phyloP scores from a whole-genome alignment of 1,140 invertebrate species.

The Drosophila fuyamai region DNA sequence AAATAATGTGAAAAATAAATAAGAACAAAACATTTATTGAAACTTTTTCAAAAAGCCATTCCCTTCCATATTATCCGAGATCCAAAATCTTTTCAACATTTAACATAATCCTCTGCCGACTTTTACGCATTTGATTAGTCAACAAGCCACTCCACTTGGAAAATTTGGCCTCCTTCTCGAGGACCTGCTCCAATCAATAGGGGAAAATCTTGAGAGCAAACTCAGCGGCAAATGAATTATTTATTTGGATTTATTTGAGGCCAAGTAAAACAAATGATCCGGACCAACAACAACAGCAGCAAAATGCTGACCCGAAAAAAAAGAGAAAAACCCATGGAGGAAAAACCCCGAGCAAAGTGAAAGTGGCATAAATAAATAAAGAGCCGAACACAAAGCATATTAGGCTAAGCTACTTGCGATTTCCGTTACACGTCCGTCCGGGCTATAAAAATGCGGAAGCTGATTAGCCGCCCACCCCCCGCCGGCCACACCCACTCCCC shows the following conservation, averaged over 20 bases:
- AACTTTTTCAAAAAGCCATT: no score
- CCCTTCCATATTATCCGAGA: not conserved
- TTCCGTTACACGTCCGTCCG: constrained; percentile 74
- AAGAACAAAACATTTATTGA: no score
- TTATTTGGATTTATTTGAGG: constrained; percentile 83
- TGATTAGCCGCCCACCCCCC: constrained; percentile 61
- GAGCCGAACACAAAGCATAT: constrained; percentile 81
- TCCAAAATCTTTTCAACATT: constrained; percentile 3
- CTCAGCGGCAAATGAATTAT: constrained; percentile 72
- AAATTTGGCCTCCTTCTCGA: not conserved
- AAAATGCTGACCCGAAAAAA: constrained; percentile 20
- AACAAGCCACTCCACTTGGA: constrained; percentile 20
- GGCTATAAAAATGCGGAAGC: constrained; percentile 79
- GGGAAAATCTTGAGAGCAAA: constrained; percentile 59
- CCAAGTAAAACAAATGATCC: constrained; percentile 81
- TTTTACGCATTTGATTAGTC: constrained; percentile 50
- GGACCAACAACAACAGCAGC: constrained; percentile 58
- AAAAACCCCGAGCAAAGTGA: constrained; percentile 41
- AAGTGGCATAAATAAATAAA: constrained; percentile 81
- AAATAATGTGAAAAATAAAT: no score
- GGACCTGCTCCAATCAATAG: constrained; percentile 35
- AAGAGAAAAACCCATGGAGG: constrained; percentile 6
- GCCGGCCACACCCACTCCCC: not conserved
- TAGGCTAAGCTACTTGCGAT: constrained; percentile 83
- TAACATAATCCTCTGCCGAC: constrained; percentile 19